Base-by-base conservation (phyloP, 1,140 invertebrate genomes). In the Sinella curviseta region DNA sequence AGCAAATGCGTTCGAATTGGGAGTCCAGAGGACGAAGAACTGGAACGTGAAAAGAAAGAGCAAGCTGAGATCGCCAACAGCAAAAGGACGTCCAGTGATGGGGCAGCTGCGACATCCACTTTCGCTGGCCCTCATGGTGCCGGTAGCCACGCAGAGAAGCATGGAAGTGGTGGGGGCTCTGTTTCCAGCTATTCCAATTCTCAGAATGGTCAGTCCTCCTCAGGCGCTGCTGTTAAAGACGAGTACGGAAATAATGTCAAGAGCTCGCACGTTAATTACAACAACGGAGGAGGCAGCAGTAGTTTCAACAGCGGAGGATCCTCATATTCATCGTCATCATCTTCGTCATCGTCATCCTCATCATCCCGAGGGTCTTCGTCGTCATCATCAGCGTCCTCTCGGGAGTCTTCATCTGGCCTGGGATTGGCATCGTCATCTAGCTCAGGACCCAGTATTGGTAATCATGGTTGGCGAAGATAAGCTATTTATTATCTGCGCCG, bases 101-200 rank as follows among this genome's bases (percentile, higher is more conserved):
- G 12, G 4, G 14, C 57, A 8, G 31, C 24, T 16, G 30, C 8
- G 3, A 60, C 65, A 31, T 31, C 65, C 26, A 33, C 28, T 33
- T 70, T 17, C 31, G 65, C 65, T 17, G 65, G 65, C 2, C 65
- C 65, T 8, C 4, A 70, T 31, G 65, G 65, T 33, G 65, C 65
- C 26, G 31, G 31, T 30, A 70, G 65, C 30, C n/a, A 70, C n/a
- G 65, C 31, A 31, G 65, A 12, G 2, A 70, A 70, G 31, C 8
- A n/a, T 33, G 65, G 65, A 14, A 30, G 28, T 2, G 65, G 26
- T 14, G 30, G 65, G 4, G 65, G 65, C 14, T 70, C 65, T 2
- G 31, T 70, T 70, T 70, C 65, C n/a, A 70, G 26, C 31, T 70
- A 70, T 24, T 70, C 65, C 26, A 30, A 70, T 70, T 70, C 65